phyloP scores from a whole-genome alignment of 2,888 invertebrate genomes.

The Hartigia nigra region DNA sequence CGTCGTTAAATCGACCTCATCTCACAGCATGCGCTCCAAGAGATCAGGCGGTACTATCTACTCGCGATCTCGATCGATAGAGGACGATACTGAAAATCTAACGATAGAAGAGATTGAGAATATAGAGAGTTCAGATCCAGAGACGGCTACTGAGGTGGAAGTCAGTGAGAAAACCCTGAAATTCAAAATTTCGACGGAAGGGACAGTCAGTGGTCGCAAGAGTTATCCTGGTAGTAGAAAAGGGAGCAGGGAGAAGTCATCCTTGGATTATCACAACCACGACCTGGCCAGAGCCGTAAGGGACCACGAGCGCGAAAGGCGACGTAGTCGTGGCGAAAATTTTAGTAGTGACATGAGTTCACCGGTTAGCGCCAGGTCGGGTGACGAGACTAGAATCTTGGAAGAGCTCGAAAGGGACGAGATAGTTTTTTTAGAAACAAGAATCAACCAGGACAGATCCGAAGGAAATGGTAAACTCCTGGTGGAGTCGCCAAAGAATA shows the following conservation, averaged over 20 bases:
- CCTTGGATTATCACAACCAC: slow-evolving; percentile 59
- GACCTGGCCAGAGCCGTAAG: slow-evolving; percentile 67
- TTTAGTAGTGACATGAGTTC: slow-evolving; percentile 55
- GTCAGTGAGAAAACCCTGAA: slow-evolving; percentile 80
- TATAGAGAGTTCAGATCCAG: slow-evolving; percentile 71
- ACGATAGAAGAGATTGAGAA: slow-evolving; percentile 68
- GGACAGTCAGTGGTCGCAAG: slow-evolving; percentile 70
- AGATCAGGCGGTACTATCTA: slow-evolving; percentile 65
- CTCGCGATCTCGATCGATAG: slow-evolving; percentile 59
- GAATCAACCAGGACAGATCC: slow-evolving; percentile 19
- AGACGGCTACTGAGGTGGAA: slow-evolving; percentile 79
- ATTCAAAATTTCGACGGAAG: slow-evolving; percentile 81
- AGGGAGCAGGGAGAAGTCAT: slow-evolving; percentile 73
- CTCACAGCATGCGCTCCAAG: slow-evolving; percentile 63
- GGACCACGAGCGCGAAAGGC: slow-evolving; percentile 64
- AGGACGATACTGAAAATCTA: slow-evolving; percentile 59
- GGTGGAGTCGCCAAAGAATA: slow-evolving; percentile 16
- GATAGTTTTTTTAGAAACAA: slow-evolving; percentile 23
- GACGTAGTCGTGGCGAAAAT: slow-evolving; percentile 54
- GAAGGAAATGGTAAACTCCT: slow-evolving; percentile 13
- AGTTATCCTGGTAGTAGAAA: slow-evolving; percentile 78
- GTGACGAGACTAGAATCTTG: slow-evolving; percentile 53
- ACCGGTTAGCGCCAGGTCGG: slow-evolving; percentile 56
- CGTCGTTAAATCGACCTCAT: slow-evolving; percentile 62
- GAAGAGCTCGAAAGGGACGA: slow-evolving; percentile 56